Evolutionary conservation across 2,113 vertebrate genomes (phyloP).

Genomic region (Limnothrissa miodon): DNA sequence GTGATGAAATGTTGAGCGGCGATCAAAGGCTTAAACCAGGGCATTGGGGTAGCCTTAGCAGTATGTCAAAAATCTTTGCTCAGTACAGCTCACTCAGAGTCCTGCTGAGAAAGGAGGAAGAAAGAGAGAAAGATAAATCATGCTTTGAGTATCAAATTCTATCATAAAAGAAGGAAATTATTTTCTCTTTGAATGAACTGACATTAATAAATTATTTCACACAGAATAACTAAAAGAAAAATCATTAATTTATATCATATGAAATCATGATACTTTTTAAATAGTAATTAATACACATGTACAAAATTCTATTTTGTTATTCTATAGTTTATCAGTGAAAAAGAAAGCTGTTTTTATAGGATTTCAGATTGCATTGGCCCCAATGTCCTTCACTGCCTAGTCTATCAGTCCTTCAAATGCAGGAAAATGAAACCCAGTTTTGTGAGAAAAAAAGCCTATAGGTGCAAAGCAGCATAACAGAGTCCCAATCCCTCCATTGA

Average conservation of each 20-base stretch:
- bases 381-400: not conserved
- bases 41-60: not conserved
- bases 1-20: constrained; percentile 37
- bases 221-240: not conserved
- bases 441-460: not conserved
- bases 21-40: constrained; percentile 18
- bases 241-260: not conserved
- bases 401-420: not conserved
- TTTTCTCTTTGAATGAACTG: not conserved
- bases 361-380: not conserved
- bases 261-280: not conserved
- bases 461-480: not conserved
- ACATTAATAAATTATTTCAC: not conserved
- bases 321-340: not conserved
- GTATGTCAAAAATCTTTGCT: not conserved
- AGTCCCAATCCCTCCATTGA: not conserved
- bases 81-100: not conserved
- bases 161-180: not conserved
- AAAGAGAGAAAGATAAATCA: not conserved
- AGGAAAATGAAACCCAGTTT: not conserved
- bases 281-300: too few species aligned
- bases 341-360: not conserved
- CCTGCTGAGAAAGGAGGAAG: not conserved
- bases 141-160: not conserved
- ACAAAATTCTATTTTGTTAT: not conserved